phyloP scores from a whole-genome alignment of 2,888 invertebrate genomes.

The Nemotelus nigrinus region DNA sequence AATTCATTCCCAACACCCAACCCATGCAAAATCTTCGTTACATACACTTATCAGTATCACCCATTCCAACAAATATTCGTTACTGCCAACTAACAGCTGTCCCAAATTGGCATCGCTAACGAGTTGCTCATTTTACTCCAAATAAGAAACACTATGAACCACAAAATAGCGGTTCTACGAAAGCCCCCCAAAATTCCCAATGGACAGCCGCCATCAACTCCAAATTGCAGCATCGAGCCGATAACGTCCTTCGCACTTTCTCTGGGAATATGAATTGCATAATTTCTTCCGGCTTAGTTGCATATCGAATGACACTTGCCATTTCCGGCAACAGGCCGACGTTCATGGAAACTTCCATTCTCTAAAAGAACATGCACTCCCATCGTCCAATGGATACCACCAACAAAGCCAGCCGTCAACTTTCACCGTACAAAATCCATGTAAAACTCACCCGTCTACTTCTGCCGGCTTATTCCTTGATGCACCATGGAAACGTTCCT shows the following conservation, averaged over 20 bases:
- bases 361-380: background rate
- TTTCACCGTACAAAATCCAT: background rate
- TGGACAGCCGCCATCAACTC: background rate
- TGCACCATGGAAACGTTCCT: background rate
- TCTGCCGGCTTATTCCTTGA: background rate
- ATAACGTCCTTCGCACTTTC: background rate
- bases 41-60: no score
- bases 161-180: conserved; percentile 11
- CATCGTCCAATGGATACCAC: background rate
- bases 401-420: no score
- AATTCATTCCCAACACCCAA: no score
- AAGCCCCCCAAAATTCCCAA: conserved; percentile 9
- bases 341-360: background rate
- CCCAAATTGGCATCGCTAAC: conserved; percentile 19
- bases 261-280: background rate
- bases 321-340: conserved; percentile 11
- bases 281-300: conserved; percentile 18
- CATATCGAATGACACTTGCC: background rate
- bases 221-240: background rate
- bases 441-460: conserved; percentile 14
- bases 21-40: no score
- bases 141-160: conserved; percentile 6
- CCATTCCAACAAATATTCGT: no score
- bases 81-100: background rate
- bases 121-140: conserved; percentile 18